These are phyloP conservation scores for Drosophila ezoana DNA, from an alignment of 2,888 invertebrate genomes.

Conservation along the genomic window DNA sequence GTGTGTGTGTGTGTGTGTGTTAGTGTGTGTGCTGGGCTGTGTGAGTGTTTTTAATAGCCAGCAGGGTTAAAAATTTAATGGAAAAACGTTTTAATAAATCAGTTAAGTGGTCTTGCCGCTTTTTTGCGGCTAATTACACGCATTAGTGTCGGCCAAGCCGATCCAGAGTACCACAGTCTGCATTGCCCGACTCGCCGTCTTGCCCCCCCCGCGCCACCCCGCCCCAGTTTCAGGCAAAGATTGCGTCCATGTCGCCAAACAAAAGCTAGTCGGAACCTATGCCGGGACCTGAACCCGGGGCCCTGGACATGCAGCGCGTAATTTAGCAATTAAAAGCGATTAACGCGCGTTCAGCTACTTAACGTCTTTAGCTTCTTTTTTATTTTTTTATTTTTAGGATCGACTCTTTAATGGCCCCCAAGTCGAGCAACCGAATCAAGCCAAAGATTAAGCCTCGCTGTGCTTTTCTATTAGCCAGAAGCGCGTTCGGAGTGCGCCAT, in stretches of 20 bases:
- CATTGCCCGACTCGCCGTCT: neutral
- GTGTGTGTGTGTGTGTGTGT: constrained; percentile 30
- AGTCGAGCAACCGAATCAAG: constrained; percentile 7
- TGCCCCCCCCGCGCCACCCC: neutral
- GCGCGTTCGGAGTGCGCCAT: constrained; percentile 12
- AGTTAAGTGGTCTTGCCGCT: constrained; percentile 81
- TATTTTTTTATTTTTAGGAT: constrained; percentile 21
- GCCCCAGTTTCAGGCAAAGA: neutral
- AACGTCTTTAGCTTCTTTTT: constrained; percentile 27
- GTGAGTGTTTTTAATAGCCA: constrained; percentile 76
- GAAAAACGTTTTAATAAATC: constrained; percentile 81
- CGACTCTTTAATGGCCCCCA: constrained; percentile 24
- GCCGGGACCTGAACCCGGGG: constrained; percentile 30
- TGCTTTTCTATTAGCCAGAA: neutral
- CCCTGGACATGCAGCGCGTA: constrained; percentile 68
- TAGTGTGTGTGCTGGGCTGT: constrained; percentile 23
- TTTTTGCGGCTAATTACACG: constrained; percentile 82
- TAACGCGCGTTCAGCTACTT: constrained; percentile 71
- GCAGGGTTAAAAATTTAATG: constrained; percentile 81
- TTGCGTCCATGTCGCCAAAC: constrained; percentile 59
- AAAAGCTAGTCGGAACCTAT: constrained; percentile 12
- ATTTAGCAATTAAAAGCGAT: constrained; percentile 81
- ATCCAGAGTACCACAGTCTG: constrained; percentile 18
- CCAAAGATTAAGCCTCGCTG: constrained; percentile 23
- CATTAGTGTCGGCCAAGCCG: constrained; percentile 73